Evolutionary conservation across 1,140 invertebrate species (phyloP), one percentile per base, ranked within the genome.

Genomic region (Medauroidea extradentata): DNA sequence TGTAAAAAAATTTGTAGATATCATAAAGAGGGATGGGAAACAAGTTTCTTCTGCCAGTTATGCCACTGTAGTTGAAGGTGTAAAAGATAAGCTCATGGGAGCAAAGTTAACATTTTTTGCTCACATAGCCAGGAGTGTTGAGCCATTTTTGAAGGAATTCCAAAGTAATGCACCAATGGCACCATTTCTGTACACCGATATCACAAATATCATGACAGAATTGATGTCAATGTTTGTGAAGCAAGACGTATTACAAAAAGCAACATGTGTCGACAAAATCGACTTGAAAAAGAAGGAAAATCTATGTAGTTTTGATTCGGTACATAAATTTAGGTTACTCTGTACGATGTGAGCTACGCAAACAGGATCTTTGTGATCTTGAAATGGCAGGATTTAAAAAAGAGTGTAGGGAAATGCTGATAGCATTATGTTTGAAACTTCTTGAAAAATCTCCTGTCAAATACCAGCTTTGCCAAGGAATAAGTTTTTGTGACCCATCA

Each of bases 111-210:
- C 29, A 42, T 34, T 23, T 19, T 27, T 50, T 16, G 27, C 24
- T 27, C 16, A 25, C 43, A 21, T 65, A 4, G 59, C 62, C 25
- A 14, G 34, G 21, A 53, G 64, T 39, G 38, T 60, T 5, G 57
- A 68, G 59, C 58, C 60, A 23, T 63, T 66, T 57, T 44, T 65
- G 29, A 46, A 50, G 16, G 34, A 62, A 43, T 64, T 58, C 49
- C 60, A 65, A 41, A 56, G 57, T 18, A 57, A 67, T 44, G 52
- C 34, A 19, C 64, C 60, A 25, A 23, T 64, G 38, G 58, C 53
- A 0, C 62, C 60, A 16, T 57, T 65, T 50, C 39, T 65, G 13
- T 52, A 63, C 29, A 34, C 29, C 4, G 29, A 34, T 34, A 4
- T 34, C 4, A 34, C 29, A 34, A 24, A 18, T 53, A 53, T 25